A percentile compares a stretch with the other conserved stretches of the same genome.
phyloP scores from a whole-genome alignment of 2,888 invertebrate species.

The Anaspis maculata region DNA sequence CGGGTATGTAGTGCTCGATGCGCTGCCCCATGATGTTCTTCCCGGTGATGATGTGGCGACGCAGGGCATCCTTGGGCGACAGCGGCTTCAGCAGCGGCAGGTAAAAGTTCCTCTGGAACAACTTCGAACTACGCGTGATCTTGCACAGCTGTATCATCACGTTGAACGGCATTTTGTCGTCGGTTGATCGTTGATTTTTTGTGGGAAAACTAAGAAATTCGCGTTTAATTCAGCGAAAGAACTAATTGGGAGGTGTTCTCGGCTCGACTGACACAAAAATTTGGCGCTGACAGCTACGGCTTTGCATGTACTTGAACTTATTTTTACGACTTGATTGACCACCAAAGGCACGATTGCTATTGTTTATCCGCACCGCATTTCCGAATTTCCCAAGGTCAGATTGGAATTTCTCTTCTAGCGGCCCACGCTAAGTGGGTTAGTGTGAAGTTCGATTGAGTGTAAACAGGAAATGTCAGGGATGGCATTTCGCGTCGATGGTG shows the following conservation, averaged over 20 bases:
- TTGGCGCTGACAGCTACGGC: conserved; percentile 3
- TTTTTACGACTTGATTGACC: too few species aligned
- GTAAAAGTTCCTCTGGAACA: conserved; percentile 74
- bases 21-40: conserved; percentile 62
- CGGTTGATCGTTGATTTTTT: too few species aligned
- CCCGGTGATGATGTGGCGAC: conserved; percentile 71
- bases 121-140: conserved; percentile 71
- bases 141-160: conserved; percentile 63
- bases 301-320: conserved; percentile 21
- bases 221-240: conserved; percentile 1
- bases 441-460: too few species aligned
- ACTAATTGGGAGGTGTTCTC: conserved; percentile 21
- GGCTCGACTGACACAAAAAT: conserved; percentile 27
- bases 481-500: too few species aligned
- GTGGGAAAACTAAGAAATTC: too few species aligned
- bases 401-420: too few species aligned
- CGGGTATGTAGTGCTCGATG: conserved; percentile 72
- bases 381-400: too few species aligned
- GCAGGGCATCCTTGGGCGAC: conserved; percentile 73
- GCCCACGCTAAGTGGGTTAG: too few species aligned
- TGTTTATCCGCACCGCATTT: too few species aligned
- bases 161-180: conserved; percentile 38
- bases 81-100: conserved; percentile 73
- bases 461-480: too few species aligned
- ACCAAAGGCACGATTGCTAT: too few species aligned